A percentile compares a stretch with the other conserved stretches of the same genome.
phyloP scores from a whole-genome alignment of 2,797 vertebrate species.

The Epinephelus malabaricus region DNA sequence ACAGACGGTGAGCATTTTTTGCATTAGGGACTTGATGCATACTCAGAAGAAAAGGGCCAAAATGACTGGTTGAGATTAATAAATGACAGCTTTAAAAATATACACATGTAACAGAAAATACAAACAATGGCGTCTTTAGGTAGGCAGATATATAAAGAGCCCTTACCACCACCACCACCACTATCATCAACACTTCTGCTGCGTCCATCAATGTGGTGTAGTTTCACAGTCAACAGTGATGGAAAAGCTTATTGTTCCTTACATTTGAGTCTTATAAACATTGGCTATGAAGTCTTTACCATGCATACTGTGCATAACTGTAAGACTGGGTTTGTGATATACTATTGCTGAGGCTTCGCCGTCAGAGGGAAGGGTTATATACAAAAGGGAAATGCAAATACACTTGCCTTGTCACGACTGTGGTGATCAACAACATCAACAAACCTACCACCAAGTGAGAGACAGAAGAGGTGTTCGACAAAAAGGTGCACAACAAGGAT shows the following conservation, averaged over 20 bases:
- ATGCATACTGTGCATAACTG: slow-evolving; percentile 30
- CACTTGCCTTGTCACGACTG: background rate
- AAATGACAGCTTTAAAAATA: slow-evolving; percentile 14
- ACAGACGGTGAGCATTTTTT: background rate
- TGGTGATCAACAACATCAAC: background rate
- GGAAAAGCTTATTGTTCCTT: slow-evolving; percentile 17
- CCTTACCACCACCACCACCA: background rate
- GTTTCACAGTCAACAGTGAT: slow-evolving; percentile 11
- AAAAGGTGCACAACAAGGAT: background rate
- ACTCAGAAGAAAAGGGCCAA: background rate
- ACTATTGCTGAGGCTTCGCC: background rate
- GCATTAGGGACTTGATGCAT: background rate
- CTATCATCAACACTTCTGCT: background rate
- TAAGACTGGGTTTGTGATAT: slow-evolving; percentile 10
- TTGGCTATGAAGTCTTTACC: background rate
- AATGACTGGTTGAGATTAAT: slow-evolving; percentile 1
- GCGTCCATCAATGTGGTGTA: slow-evolving; percentile 14
- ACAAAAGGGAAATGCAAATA: slow-evolving; percentile 12
- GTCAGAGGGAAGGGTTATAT: slow-evolving; percentile 14
- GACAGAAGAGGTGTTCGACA: background rate
- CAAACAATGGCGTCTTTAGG: background rate
- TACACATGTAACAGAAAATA: slow-evolving; percentile 11
- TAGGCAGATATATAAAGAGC: background rate
- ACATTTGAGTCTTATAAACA: background rate
- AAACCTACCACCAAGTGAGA: background rate